Conservation (phyloP, 2,797 vertebrate genomes). For the Alexandromys oeconomus region DNA sequence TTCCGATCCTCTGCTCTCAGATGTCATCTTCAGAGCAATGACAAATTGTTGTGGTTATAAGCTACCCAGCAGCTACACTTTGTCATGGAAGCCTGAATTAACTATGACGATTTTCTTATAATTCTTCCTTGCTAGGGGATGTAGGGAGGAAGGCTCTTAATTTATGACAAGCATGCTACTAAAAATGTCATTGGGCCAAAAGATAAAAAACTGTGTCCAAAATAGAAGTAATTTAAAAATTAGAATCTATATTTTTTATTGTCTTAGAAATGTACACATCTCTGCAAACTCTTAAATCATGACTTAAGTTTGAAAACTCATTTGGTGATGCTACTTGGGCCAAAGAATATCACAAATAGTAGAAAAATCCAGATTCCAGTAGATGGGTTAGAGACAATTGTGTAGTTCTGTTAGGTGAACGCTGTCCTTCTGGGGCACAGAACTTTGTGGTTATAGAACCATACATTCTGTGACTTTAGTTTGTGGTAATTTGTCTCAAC, state of each 20-base stretch:
- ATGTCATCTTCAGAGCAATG: neutral
- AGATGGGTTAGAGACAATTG: neutral
- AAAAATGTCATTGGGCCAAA: neutral
- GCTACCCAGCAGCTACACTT: neutral
- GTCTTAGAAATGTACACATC: neutral
- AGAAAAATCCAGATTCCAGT: neutral
- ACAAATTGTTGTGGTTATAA: neutral
- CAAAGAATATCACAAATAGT: neutral
- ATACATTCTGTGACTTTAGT: neutral
- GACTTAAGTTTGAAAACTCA: neutral
- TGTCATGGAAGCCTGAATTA: neutral
- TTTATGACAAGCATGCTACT: slow-evolving; percentile 9
- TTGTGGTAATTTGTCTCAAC: neutral
- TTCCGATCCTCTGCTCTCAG: neutral
- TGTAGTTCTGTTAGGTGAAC: neutral
- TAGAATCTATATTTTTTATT: neutral
- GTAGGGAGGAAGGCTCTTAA: neutral
- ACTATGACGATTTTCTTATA: neutral
- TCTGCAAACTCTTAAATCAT: neutral
- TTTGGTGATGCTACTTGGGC: neutral
- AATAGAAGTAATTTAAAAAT: neutral
- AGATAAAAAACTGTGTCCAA: neutral
- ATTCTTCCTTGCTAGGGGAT: neutral
- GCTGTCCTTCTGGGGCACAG: neutral
- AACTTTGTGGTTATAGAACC: neutral